phyloP scores from a whole-genome alignment of 2,797 vertebrate genomes.

The Anguilla marmorata region DNA sequence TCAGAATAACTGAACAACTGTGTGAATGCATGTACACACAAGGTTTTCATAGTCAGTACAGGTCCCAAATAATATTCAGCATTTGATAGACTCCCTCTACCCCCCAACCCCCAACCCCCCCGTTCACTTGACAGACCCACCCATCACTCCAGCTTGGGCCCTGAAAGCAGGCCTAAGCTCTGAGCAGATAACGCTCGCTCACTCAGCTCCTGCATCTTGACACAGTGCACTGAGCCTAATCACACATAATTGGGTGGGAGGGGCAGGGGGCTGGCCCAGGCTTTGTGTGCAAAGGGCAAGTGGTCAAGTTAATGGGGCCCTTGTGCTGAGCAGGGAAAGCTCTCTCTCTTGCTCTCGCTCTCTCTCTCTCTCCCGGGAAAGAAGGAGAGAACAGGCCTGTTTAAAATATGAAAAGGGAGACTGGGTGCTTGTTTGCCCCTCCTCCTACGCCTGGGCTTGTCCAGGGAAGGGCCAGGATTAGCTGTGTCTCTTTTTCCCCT shows the following conservation, averaged over 20 bases:
- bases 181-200: slow-evolving; percentile 87
- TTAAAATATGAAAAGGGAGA: slow-evolving; percentile 80
- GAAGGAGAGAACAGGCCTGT: slow-evolving; percentile 73
- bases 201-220: slow-evolving; percentile 95
- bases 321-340: slow-evolving; percentile 88
- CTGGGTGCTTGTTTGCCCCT: slow-evolving; percentile 62
- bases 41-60: not conserved
- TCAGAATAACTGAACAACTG: not conserved
- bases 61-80: not conserved
- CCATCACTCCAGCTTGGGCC: slow-evolving; percentile 59
- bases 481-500: slow-evolving; percentile 54
- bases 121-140: not conserved
- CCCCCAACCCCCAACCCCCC: not conserved
- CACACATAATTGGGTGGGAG: slow-evolving; percentile 99
- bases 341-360: slow-evolving; percentile 64
- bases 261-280: slow-evolving; percentile 92
- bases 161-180: slow-evolving; percentile 80
- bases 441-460: slow-evolving; percentile 52
- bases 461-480: slow-evolving; percentile 69
- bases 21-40: not conserved
- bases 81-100: not conserved
- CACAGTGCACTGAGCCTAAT: slow-evolving; percentile 99
- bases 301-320: slow-evolving; percentile 99
- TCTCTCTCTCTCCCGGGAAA: slow-evolving; percentile 49
- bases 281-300: slow-evolving; percentile 99